Evolutionary conservation across 2,797 vertebrate species (phyloP), one percentile per base, ranked within the genome.

Genomic region (Xiphorhynchus erythropygius): DNA sequence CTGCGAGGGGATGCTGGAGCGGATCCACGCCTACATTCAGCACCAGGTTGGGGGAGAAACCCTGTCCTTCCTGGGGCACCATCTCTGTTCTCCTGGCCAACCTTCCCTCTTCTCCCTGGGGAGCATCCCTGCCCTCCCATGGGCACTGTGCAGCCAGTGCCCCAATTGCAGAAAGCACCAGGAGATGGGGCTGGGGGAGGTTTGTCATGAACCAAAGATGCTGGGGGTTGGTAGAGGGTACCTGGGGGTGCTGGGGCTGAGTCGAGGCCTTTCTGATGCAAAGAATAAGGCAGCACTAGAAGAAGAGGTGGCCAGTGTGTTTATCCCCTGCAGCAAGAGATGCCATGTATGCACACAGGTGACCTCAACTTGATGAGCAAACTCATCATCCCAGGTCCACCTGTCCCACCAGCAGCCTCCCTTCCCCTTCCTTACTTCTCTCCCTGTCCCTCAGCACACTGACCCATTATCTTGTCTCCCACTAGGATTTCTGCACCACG

Each of bases 1-100:
- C 25, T 99, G 98, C 13, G 98, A 99, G 97, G 99, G 99, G 78
- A 99, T 99, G 99, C 97, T 99, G 98, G 99, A 99, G 97, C 97
- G 99, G 76, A 98, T 99, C 22, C 98, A 99, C 0, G 98, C 98
- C 97, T 99, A 99, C 97, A 99, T 99, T 85, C 99, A 99, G 97
- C 98, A 99, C 95, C 99, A 99, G 98, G 99, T 99, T 76, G 67
- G 98, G 28, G 33, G 46, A 75, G 18, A 64, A 73, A 52, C 44
- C 30, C 41, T 49, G 57, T 64, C 13, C 60, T 87, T 60, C 13
- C 32, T 37, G n/a, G 22, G 35, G 37, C 52, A 1, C 15, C 18
- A 28, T 12, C 64, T 23, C 49, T 57, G 24, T 77, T 23, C 35
- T 39, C 1, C 0, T 33, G 49, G 21, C 28, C 28, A 30, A 1